Evolutionary conservation across 1,140 invertebrate species (phyloP).

Genomic region (Magallana ariakensis): DNA sequence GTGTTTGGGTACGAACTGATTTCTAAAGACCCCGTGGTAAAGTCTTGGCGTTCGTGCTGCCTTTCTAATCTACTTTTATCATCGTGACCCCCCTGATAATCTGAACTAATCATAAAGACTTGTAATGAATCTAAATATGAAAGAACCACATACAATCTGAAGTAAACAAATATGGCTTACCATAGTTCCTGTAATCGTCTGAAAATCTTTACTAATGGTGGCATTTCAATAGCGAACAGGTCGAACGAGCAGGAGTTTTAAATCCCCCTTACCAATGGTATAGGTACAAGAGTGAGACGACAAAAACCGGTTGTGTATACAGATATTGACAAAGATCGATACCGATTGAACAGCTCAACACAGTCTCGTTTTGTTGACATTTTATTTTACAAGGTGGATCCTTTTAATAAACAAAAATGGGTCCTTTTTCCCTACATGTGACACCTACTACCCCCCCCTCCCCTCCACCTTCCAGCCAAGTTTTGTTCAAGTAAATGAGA

Average conservation of each 20-base stretch:
- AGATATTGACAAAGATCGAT: slow-evolving; percentile 2
- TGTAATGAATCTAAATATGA: slow-evolving; percentile 31
- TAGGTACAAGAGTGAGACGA: neutral
- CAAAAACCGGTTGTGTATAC: neutral
- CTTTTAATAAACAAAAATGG: too few species aligned
- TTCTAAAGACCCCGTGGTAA: neutral
- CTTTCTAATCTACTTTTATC: slow-evolving; percentile 38
- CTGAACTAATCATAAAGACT: slow-evolving; percentile 6
- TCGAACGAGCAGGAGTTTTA: slow-evolving; percentile 3
- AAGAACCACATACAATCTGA: slow-evolving; percentile 3
- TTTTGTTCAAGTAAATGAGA: too few species aligned
- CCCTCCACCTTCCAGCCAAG: too few species aligned
- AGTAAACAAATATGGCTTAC: slow-evolving; percentile 33
- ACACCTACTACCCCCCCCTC: too few species aligned
- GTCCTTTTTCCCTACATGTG: too few species aligned
- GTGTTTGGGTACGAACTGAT: neutral
- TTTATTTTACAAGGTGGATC: too few species aligned
- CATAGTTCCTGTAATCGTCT: slow-evolving; percentile 3
- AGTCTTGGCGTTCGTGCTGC: neutral
- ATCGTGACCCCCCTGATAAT: neutral
- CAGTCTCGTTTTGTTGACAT: neutral
- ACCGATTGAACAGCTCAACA: neutral
- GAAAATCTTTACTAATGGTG: slow-evolving; percentile 19
- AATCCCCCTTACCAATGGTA: neutral
- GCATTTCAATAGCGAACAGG: slow-evolving; percentile 22